Percentiles rank a stretch among this genome's conserved stretches.
Evolutionary conservation across 2,797 vertebrate species (phyloP).

Genomic region (Clarias laeviceps): DNA sequence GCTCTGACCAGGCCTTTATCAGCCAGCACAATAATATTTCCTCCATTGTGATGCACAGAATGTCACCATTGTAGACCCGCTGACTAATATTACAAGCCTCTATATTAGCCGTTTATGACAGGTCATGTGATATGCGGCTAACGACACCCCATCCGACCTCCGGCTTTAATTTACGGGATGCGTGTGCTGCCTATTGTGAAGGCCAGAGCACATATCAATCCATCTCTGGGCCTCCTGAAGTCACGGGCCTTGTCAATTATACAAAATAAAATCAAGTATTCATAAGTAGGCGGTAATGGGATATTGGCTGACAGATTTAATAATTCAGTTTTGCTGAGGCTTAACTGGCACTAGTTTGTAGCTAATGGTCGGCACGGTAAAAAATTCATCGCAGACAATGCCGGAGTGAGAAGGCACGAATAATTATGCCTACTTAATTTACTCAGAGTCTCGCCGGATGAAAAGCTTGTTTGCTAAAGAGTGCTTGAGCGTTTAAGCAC

Average conservation of each 20-base stretch:
- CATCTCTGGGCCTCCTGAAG: constrained; percentile 80
- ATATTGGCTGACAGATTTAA: constrained; percentile 90
- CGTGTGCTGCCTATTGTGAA: constrained; percentile 66
- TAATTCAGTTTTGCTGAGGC: constrained; percentile 89
- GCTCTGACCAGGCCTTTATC: constrained; percentile 58
- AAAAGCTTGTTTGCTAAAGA: constrained; percentile 64
- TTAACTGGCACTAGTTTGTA: constrained; percentile 84
- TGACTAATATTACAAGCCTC: constrained; percentile 61
- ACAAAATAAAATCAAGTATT: constrained; percentile 98
- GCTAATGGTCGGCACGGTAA: constrained; percentile 84
- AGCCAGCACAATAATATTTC: constrained; percentile 53
- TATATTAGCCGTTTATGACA: constrained; percentile 68
- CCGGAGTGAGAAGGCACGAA: constrained; percentile 75
- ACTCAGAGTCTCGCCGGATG: constrained; percentile 66
- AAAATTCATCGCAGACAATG: constrained; percentile 83
- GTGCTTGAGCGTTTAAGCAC: constrained; percentile 63
- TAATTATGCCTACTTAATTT: constrained; percentile 80
- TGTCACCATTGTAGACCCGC: constrained; percentile 32
- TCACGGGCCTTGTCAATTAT: constrained; percentile 90
- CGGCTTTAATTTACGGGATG: constrained; percentile 69
- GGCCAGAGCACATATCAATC: constrained; percentile 61
- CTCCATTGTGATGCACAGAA: constrained; percentile 27
- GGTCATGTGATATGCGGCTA: constrained; percentile 63
- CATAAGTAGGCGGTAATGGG: constrained; percentile 89
- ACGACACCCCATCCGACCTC: constrained; percentile 56